Base-by-base conservation (phyloP, 2,888 invertebrate species). In the Oeneis ivallda region DNA sequence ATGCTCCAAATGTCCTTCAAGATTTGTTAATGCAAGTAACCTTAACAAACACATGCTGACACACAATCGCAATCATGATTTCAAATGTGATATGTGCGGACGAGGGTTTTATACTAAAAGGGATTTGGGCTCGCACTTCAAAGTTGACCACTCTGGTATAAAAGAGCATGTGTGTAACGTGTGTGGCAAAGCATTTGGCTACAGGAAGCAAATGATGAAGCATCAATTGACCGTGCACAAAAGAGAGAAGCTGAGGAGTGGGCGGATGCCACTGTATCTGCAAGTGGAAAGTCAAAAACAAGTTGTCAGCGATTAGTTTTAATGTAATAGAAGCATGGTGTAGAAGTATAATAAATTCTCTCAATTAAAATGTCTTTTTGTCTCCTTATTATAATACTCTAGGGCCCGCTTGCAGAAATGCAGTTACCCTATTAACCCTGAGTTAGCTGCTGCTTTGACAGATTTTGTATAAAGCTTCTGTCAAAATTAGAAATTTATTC, bases 151-250 rank as follows among this genome's bases (percentile, higher is more conserved):
- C 69, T 77, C 79, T 0, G 91, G 91, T 2, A 78, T 88, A 17
- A 89, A 85, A 59, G 91, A 91, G 0, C 88, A 90, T 74, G 68
- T 84, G 2, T 92, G 91, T 62, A 82, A 81, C 62, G 70, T 83
- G 1, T 92, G 92, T 69, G 85, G 86, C 0, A 90, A 89, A 71
- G 84, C 84, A 1, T 91, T 91, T 81, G 89, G 89, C 2, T 86
- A 87, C 65, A 75, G 87, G 8, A 90, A 87, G 67, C 89, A 88
- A 70, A 83, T 91, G 88, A 88, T 87, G 87, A 89, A 87, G 73
- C 92, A 92, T 74, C 86, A 90, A 63, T 68, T 84, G 0, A 86
- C 81, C 69, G 90, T 90, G 0, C 92, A 92, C 70, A 90, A 92
- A 62, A 78, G 91, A 63, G 81, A 84, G 37, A 92, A 92, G 68